A percentile compares a stretch with the other conserved stretches of the same genome.
Evolutionary conservation across 2,888 invertebrate genomes (phyloP).

Genomic region (Gryllus longicercus): DNA sequence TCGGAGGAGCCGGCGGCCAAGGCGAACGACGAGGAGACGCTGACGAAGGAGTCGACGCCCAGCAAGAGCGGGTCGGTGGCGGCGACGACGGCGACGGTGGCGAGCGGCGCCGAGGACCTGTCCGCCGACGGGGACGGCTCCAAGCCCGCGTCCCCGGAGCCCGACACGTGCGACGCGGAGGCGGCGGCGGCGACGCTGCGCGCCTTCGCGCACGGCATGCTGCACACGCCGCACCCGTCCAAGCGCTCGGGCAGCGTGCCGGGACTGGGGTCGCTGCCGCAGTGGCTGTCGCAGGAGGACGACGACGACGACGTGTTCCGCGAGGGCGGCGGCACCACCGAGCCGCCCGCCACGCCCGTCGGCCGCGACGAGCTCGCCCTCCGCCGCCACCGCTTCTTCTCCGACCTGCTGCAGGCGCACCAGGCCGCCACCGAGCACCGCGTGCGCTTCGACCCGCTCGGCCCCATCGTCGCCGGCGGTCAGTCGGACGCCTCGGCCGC

Average conservation of each 20-base stretch:
- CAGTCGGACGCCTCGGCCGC: slow-evolving; percentile 42
- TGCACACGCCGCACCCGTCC: slow-evolving; percentile 36
- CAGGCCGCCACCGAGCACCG: slow-evolving; percentile 70
- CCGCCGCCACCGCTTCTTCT: slow-evolving; percentile 72
- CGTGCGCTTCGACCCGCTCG: slow-evolving; percentile 71
- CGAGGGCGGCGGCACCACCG: slow-evolving; percentile 55
- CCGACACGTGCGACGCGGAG: slow-evolving; percentile 3
- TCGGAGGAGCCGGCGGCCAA: background rate
- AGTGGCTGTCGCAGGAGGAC: slow-evolving; percentile 40
- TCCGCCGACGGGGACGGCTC: background rate
- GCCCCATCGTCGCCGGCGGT: slow-evolving; percentile 63
- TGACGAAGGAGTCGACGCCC: background rate
- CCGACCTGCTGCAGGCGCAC: slow-evolving; percentile 70
- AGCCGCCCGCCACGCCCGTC: slow-evolving; percentile 72
- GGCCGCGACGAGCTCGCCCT: slow-evolving; percentile 75
- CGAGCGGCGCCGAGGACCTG: background rate
- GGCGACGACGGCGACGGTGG: background rate
- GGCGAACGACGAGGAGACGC: background rate
- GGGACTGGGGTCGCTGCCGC: slow-evolving; percentile 32
- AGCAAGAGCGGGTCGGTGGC: background rate
- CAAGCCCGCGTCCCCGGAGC: background rate
- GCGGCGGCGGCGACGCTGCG: slow-evolving; percentile 23
- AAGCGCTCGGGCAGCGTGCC: slow-evolving; percentile 35
- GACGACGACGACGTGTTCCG: slow-evolving; percentile 41
- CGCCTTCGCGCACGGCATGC: slow-evolving; percentile 27